A percentile compares a stretch with the other conserved stretches of the same genome.
phyloP scores from a whole-genome alignment of 2,113 vertebrate genomes.

The Amphilophus citrinellus region DNA sequence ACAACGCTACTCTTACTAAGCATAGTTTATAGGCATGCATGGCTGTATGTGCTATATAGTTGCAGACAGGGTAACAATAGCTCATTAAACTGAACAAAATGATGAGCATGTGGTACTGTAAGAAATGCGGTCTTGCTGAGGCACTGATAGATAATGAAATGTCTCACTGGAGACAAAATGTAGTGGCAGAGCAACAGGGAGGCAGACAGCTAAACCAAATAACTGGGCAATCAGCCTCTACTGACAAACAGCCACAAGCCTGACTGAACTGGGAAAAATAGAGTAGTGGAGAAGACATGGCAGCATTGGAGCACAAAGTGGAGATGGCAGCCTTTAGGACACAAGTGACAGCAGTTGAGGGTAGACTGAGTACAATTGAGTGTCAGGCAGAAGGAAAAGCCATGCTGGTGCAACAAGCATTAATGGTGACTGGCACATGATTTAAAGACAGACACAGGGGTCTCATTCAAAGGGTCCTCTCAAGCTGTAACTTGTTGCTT shows the following conservation, averaged over 20 bases:
- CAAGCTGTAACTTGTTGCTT: constrained; percentile 32
- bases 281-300: constrained; percentile 65
- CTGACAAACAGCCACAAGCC: constrained; percentile 78
- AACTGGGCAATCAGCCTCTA: constrained; percentile 69
- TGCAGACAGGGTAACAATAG: constrained; percentile 8
- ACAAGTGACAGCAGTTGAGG: constrained; percentile 77
- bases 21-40: neutral
- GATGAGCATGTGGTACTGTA: constrained; percentile 21
- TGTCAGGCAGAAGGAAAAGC: constrained; percentile 66
- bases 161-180: constrained; percentile 66
- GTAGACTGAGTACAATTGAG: constrained; percentile 72
- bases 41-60: neutral
- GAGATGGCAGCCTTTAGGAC: constrained; percentile 76
- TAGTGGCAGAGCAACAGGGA: constrained; percentile 67
- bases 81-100: constrained; percentile 37
- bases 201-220: constrained; percentile 72
- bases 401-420: constrained; percentile 57
- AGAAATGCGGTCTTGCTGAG: constrained; percentile 17
- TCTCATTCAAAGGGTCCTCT: constrained; percentile 49
- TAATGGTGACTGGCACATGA: constrained; percentile 71
- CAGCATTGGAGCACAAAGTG: constrained; percentile 76
- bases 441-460: constrained; percentile 55
- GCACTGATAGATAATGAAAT: constrained; percentile 70
- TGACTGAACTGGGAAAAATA: constrained; percentile 75
- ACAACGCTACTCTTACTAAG: neutral